Evolutionary conservation across 64 coral and sea anemone species (phyloP), one percentile per base, ranked within the genome.

Genomic region (Montipora cactus): DNA sequence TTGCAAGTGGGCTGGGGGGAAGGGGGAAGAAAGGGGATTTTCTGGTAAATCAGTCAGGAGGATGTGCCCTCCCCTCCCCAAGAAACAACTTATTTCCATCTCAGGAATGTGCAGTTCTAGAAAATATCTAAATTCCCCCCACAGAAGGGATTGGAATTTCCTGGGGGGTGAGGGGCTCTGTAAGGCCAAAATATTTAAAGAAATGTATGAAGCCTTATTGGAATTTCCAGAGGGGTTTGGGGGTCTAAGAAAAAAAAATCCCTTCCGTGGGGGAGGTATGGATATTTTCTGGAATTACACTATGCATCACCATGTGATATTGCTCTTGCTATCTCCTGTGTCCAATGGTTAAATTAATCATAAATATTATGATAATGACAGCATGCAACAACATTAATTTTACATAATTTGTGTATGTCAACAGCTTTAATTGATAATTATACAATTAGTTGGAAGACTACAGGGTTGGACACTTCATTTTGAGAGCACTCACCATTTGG

Each of bases 381-480:
- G 68, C 68, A 71, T 71, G 68, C 68, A 71, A 19, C 68, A 71
- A 71, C 68, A 16, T 71, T 71, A 37, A 37, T 37, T 37, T 37
- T 71, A 71, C 68, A 71, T 71, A 71, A 71, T 71, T 71, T 71
- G 68, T 71, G 68, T 19, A 71, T 18, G 68, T 71, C 68, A 71
- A 71, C 68, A 71, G 68, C 68, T 71, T 71, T 71, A 71, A 71
- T 71, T 71, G 68, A 71, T 71, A 71, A 71, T 71, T 71, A 71
- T 71, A n/a, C 68, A 71, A 71, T 71, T 71, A 71, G 68, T 71
- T 71, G 68, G 68, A 71, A 71, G 68, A 71, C 68, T 71, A 71
- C 68, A 57, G 53, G 53, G 53, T 0, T 57, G 53, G 53, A 57
- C 53, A 57, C 53, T 57, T 57, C 6, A 57, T 8, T 57, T 57